Percentiles rank a stretch among this genome's conserved stretches.
Evolutionary conservation across 1,140 invertebrate genomes (phyloP).

Genomic region (Bacillus rossius): DNA sequence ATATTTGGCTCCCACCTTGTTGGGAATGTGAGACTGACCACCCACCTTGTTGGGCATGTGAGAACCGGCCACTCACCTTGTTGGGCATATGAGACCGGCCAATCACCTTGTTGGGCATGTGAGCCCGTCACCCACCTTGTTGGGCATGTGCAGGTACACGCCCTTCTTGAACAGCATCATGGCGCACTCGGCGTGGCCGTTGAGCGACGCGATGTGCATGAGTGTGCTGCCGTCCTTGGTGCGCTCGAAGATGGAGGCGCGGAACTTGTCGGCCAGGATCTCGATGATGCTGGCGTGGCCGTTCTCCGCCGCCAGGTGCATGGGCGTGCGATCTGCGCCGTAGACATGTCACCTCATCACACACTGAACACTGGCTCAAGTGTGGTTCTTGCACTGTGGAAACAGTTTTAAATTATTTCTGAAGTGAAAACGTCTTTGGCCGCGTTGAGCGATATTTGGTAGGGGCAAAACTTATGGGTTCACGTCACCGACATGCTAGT

Average conservation of each 20-base stretch:
- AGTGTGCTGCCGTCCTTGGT: conserved; percentile 97
- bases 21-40: conserved; percentile 99
- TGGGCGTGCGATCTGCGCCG: conserved; percentile 80
- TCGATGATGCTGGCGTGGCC: conserved; percentile 95
- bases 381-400: too few species aligned
- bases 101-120: conserved; percentile 93
- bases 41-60: conserved; percentile 97
- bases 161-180: conserved; percentile 98
- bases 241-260: conserved; percentile 88
- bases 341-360: too few species aligned
- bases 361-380: too few species aligned
- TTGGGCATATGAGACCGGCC: conserved; percentile 64
- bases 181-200: conserved; percentile 97
- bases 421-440: too few species aligned
- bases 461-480: too few species aligned
- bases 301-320: conserved; percentile 96
- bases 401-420: too few species aligned
- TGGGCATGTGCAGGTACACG: conserved; percentile 99
- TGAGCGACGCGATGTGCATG: conserved; percentile 95
- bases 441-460: too few species aligned
- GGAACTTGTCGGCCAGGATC: conserved; percentile 95
- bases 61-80: too few species aligned
- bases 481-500: too few species aligned
- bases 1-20: conserved; percentile 62
- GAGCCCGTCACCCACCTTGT: conserved; percentile 62